Conservation (phyloP, 2,888 invertebrate genomes). For the Troglohyphantes excavatus region DNA sequence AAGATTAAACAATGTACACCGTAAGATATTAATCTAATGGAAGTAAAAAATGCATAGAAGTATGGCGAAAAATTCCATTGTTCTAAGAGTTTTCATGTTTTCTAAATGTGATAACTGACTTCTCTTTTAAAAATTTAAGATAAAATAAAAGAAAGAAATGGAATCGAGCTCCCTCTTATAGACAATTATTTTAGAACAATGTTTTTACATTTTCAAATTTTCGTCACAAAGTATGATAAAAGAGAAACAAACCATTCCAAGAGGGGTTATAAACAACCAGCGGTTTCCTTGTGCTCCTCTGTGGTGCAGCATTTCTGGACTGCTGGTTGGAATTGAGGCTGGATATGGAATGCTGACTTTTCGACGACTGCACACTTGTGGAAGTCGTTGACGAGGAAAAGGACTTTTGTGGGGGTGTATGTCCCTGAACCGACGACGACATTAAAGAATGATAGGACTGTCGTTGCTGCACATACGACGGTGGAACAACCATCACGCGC, state of each 20-base stretch:
- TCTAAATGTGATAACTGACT: too few relatives aligned
- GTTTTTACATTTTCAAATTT: too few relatives aligned
- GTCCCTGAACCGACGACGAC: constrained; percentile 59
- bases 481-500: constrained; percentile 68
- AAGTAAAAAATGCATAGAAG: too few relatives aligned
- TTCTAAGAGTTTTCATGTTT: too few relatives aligned
- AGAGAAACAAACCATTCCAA: constrained; percentile 66
- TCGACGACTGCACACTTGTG: constrained; percentile 32
- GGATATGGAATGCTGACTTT: constrained; percentile 25
- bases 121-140: too few relatives aligned
- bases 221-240: too few relatives aligned
- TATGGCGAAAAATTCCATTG: too few relatives aligned
- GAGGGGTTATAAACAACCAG: constrained; percentile 76
- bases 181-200: too few relatives aligned
- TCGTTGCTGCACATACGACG: constrained; percentile 71
- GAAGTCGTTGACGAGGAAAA: constrained; percentile 51
- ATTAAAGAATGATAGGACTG: constrained; percentile 75
- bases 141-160: too few relatives aligned
- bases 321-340: constrained; percentile 21
- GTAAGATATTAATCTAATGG: too few relatives aligned
- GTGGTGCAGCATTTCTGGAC: constrained; percentile 47
- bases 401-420: constrained; percentile 46
- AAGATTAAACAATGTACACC: too few relatives aligned
- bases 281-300: constrained; percentile 63
- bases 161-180: too few relatives aligned